Evolutionary conservation across 1,140 invertebrate species (phyloP).

Genomic region (Glomeris maerens): DNA sequence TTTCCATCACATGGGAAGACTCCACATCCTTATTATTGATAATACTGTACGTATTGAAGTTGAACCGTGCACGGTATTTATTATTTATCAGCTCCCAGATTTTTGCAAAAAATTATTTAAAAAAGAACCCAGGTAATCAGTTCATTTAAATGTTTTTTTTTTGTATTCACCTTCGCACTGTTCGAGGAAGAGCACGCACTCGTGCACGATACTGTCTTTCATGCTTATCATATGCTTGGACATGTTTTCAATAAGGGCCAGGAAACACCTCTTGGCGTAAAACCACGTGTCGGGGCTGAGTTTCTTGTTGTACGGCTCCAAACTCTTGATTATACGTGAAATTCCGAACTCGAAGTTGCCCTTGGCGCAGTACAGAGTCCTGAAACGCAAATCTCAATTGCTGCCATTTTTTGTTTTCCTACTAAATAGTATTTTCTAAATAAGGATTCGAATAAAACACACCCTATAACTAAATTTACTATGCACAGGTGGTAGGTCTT

Average conservation of each 20-base stretch:
- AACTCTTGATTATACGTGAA: constrained; percentile 87
- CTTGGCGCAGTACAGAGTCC: constrained; percentile 93
- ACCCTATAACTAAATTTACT: constrained; percentile 95
- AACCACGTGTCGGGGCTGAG: constrained; percentile 94
- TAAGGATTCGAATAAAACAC: constrained; percentile 20
- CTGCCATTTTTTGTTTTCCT: no score
- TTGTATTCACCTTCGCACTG: constrained; percentile 54
- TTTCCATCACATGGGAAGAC: no score
- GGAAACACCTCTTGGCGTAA: constrained; percentile 86
- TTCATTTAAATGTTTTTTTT: constrained; percentile 6
- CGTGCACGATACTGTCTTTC: constrained; percentile 71
- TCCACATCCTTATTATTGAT: no score
- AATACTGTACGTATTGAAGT: no score
- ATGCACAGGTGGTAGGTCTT: constrained; percentile 96
- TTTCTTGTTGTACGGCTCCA: constrained; percentile 91
- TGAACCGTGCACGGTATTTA: no score
- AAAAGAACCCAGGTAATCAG: no score
- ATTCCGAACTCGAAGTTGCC: constrained; percentile 99
- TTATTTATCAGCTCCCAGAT: no score
- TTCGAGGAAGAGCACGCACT: constrained; percentile 83
- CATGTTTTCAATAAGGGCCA: constrained; percentile 83
- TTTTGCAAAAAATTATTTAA: no score
- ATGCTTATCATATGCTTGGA: constrained; percentile 81
- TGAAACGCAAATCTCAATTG: constrained; percentile 19
- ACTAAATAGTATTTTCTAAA: constrained; percentile 25